These are phyloP conservation scores for Hapalemur alaotrensis DNA, from an alignment of 2,797 vertebrate species.

Conservation along the genomic window DNA sequence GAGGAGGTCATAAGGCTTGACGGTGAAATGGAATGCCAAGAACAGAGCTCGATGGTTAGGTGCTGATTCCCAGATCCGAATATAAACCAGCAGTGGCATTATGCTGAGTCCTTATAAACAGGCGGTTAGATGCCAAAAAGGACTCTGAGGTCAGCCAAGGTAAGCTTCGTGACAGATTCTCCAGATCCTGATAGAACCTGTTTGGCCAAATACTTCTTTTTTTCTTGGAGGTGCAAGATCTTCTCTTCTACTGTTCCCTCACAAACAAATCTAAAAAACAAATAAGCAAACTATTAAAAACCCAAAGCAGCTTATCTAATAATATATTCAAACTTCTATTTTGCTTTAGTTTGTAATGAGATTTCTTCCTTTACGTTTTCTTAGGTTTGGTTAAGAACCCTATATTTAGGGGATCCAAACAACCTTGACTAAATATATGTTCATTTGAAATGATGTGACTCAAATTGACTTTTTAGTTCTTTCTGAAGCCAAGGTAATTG, in stretches of 20 bases:
- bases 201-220: constrained; percentile 94
- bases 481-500: not conserved
- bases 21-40: not conserved
- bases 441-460: not conserved
- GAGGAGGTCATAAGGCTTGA: not conserved
- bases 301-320: not conserved
- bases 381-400: not conserved
- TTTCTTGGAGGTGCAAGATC: constrained; percentile 91
- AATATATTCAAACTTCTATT: not conserved
- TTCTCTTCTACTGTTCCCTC: constrained; percentile 96
- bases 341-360: not conserved
- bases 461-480: not conserved
- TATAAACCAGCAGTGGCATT: not conserved
- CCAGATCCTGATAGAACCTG: constrained; percentile 93
- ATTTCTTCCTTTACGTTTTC: not conserved
- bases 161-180: constrained; percentile 89
- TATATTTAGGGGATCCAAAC: not conserved
- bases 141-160: constrained; percentile 91
- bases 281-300: not conserved
- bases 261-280: constrained; percentile 92
- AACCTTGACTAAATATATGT: not conserved
- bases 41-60: not conserved
- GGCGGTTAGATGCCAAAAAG: constrained; percentile 89
- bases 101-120: not conserved
- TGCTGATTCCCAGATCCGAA: not conserved